Base-by-base conservation (phyloP, 2,888 invertebrate genomes). In the Aelia acuminata region DNA sequence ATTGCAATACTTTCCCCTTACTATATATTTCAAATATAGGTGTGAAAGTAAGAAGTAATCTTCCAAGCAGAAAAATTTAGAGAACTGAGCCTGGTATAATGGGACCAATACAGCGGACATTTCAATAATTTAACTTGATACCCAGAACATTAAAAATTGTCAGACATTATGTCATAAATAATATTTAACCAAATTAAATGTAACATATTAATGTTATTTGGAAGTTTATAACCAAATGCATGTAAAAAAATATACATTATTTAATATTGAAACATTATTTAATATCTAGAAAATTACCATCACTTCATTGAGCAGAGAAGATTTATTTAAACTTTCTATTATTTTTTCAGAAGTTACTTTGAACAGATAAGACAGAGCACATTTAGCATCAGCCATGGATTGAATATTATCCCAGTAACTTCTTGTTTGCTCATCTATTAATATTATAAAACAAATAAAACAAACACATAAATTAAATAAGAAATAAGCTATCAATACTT, bases 371-470 rank as follows among this genome's bases (percentile, higher is more conserved):
- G 95, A 95, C 2, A 97, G 92, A 0, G 96, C 96, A 48, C 94
- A 94, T 91, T 97, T 97, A 0, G 96, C 96, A 91, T 98, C 97
- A 0, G 94, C 93, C 94, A 97, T 95, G 0, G 95, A 94, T 90
- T 95, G 96, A 2, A 97, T 93, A 89, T 94, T 94, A 90, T 97
- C 96, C 93, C 95, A 96, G 89, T 89, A 84, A 43, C 31, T 84
- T 49, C 57, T 84, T 39, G 63, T 49, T 80, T 31, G 70, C 2
- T 80, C 85, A 47, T 43, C 80, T 80, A 43, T 20, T 80, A 47
- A 70, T 31, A 35, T 20, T 35, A 70, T 35, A 20, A n/a, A 70
- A 18, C 22, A 70, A 70, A 18, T n/a, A 43, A 43, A 43, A 4
- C 8, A n/a, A 80, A n/a, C n/a, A n/a, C n/a, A n/a, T 7, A 80